Base-by-base conservation (phyloP, 2,113 vertebrate species). In the Pygoscelis antarcticus region DNA sequence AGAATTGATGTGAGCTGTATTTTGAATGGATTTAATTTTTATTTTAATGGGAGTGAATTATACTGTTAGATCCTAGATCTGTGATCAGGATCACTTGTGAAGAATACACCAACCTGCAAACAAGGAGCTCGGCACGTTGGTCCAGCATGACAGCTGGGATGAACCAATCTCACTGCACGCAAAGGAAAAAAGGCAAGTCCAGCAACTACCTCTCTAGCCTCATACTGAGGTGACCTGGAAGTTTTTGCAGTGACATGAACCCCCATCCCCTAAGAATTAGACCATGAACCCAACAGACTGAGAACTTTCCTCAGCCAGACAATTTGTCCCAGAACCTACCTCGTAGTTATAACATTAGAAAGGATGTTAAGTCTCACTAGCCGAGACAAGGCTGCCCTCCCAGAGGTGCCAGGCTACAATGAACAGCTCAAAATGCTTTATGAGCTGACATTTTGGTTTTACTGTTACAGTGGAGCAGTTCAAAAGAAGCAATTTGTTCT, bases 401-500 rank as follows among this genome's bases (percentile, higher is more conserved):
- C 72, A 30, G n/a, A 70, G 82, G 68, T 90, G 86, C 78, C 86
- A 66, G 52, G 40, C 72, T 71, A 51, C 76, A 76, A 27, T 18
- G 76, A 79, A 70, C 51, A 52, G 57, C 42, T 70, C 54, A 49
- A 91, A 86, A 93, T 64, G 9, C 42, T 89, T 76, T 57, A 82
- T 60, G 80, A 80, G 83, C 38, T 76, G 71, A 80, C 42, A 89
- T 64, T 87, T 92, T 20, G 54, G 42, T 68, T 85, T 93, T 51
- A 57, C 84, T 61, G 72, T 70, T 72, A 68, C 29, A 3, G 46
- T 13, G 18, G 62, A 71, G 42, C 30, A 52, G 74, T 88, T 96
- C 75, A 90, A 95, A 97, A 81, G 89, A 44, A 52, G 57, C 21
- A 60, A 91, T 91, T 82, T 89, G 40, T 71, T 75, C 38, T 29